Percentiles rank a stretch among this genome's conserved stretches.
phyloP scores from a whole-genome alignment of 2,888 invertebrate species.

The Acleris laterana region DNA sequence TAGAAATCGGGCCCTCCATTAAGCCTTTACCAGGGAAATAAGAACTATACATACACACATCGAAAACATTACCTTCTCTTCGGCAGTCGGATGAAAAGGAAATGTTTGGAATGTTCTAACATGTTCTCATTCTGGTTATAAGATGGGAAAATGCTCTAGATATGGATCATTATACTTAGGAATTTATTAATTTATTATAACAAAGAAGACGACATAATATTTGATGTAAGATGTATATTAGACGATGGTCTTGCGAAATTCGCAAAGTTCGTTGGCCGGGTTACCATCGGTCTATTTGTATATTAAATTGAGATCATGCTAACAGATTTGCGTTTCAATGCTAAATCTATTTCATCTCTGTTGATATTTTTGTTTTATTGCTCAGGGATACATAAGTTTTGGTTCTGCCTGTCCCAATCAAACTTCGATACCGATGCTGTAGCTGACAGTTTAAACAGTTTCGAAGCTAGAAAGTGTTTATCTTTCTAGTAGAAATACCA shows the following conservation, averaged over 20 bases:
- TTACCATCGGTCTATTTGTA: conserved; percentile 5
- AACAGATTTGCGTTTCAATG: conserved; percentile 17
- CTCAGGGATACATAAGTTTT: background rate
- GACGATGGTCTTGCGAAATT: background rate
- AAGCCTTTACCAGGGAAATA: too few relatives aligned
- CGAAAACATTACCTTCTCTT: too few relatives aligned
- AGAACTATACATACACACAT: too few relatives aligned
- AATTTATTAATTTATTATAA: background rate
- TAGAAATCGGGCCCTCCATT: too few relatives aligned
- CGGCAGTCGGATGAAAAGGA: too few relatives aligned
- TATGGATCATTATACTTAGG: background rate
- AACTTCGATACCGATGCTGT: background rate
- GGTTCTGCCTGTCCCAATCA: background rate
- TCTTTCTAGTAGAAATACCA: background rate
- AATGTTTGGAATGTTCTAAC: too few relatives aligned
- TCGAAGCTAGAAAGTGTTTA: conserved; percentile 2
- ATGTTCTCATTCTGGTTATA: too few relatives aligned
- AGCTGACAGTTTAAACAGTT: conserved; percentile 4
- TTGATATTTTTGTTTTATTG: background rate
- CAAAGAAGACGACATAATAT: too few relatives aligned
- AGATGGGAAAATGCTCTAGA: too few relatives aligned
- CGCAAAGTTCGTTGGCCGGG: conserved; percentile 6
- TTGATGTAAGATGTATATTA: background rate
- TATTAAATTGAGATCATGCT: conserved; percentile 9
- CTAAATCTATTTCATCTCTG: conserved; percentile 9